Percentiles rank a stretch among this genome's conserved stretches.
Conservation (phyloP, 2,797 vertebrate species). For the Peromyscus aztecus region DNA sequence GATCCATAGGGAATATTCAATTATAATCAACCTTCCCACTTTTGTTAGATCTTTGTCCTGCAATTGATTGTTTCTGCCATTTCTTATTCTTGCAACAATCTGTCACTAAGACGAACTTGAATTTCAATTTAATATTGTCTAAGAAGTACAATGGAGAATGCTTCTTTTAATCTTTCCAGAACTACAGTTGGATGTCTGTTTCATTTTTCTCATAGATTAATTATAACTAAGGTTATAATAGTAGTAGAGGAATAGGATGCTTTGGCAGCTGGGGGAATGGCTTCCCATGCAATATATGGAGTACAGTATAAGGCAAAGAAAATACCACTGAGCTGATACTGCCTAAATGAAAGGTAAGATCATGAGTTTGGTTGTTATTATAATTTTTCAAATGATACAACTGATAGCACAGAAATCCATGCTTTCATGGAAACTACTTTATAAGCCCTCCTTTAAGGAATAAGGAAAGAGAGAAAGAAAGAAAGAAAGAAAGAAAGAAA, state of each 20-base stretch:
- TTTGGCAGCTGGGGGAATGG: slow-evolving; percentile 51
- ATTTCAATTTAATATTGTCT: slow-evolving; percentile 81
- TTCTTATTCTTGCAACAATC: slow-evolving; percentile 80
- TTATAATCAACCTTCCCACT: slow-evolving; percentile 85
- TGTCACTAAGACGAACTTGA: slow-evolving; percentile 78
- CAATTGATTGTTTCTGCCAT: slow-evolving; percentile 81
- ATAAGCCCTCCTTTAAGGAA: background rate
- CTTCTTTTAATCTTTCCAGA: slow-evolving; percentile 74
- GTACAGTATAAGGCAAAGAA: slow-evolving; percentile 2
- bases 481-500: background rate
- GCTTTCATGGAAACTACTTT: background rate
- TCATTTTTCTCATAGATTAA: slow-evolving; percentile 69
- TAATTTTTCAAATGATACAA: background rate
- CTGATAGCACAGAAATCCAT: background rate
- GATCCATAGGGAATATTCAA: slow-evolving; percentile 85
- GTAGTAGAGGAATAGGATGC: background rate
- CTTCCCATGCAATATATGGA: slow-evolving; percentile 29
- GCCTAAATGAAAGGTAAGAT: background rate
- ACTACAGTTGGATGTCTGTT: slow-evolving; percentile 69
- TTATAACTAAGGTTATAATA: slow-evolving; percentile 57
- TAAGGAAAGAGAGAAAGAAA: background rate
- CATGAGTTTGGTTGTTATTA: background rate
- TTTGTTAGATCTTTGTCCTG: slow-evolving; percentile 80
- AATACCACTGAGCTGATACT: background rate
- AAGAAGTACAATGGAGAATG: slow-evolving; percentile 76